Evolutionary conservation across 2,797 vertebrate genomes (phyloP).

Genomic region (Erithacus rubecula): DNA sequence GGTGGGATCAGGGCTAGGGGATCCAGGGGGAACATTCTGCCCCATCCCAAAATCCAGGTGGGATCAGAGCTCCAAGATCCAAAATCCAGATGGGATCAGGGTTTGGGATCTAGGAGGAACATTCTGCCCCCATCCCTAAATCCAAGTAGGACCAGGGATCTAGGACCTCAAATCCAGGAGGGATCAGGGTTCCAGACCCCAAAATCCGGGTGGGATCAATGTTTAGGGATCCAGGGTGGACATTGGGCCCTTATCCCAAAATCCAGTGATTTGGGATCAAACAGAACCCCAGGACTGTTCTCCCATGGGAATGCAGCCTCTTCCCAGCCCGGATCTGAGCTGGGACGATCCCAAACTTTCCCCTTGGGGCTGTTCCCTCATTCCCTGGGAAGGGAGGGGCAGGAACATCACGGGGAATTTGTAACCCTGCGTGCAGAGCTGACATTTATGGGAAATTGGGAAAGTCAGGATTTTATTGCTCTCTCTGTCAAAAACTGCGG

Average conservation of each 20-base stretch:
- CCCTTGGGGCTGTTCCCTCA: rapidly evolving
- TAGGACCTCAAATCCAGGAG: background rate
- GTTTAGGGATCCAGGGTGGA: too few species aligned
- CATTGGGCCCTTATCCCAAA: background rate
- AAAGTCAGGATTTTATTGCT: slow-evolving; percentile 75
- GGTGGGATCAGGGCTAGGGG: too few species aligned
- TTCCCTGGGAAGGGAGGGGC: background rate
- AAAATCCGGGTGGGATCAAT: background rate
- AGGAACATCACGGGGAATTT: background rate
- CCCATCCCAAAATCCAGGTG: background rate
- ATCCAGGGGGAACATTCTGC: rapidly evolving
- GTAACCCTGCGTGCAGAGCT: slow-evolving; percentile 65
- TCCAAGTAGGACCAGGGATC: too few species aligned
- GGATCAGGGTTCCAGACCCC: rapidly evolving
- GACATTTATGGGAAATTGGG: slow-evolving; percentile 75
- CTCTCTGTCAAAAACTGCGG: slow-evolving; percentile 76
- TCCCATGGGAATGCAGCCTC: rapidly evolving
- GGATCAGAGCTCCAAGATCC: too few species aligned
- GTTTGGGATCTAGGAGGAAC: too few species aligned
- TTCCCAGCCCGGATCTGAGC: background rate
- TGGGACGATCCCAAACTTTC: background rate
- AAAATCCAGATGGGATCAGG: too few species aligned
- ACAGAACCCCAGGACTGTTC: background rate
- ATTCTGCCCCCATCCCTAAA: background rate
- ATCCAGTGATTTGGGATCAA: background rate